Evolutionary conservation across 1,140 invertebrate genomes (phyloP).

Genomic region (Ostrea denselamellosa): DNA sequence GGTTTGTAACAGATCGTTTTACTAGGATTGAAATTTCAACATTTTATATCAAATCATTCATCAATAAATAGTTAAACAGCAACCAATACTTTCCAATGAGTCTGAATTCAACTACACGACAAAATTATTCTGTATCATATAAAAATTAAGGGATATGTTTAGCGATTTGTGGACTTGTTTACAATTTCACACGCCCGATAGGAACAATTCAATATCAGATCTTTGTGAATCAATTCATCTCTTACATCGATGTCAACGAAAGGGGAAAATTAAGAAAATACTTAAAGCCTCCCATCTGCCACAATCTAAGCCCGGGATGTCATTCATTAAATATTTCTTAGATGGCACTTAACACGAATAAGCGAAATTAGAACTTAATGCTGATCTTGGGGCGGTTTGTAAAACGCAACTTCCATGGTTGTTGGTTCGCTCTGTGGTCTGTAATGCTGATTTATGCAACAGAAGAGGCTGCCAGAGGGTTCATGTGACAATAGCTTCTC

Average conservation of each 20-base stretch:
- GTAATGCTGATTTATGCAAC: slow-evolving; percentile 35
- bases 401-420: slow-evolving; percentile 7
- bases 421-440: not conserved
- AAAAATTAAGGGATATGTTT: slow-evolving; percentile 15
- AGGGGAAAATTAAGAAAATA: slow-evolving; percentile 36
- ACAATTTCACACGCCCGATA: slow-evolving; percentile 19
- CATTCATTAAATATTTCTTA: slow-evolving; percentile 32
- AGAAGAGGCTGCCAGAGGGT: not conserved
- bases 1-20: too few species aligned
- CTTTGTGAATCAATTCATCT: slow-evolving; percentile 19
- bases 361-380: slow-evolving; percentile 33
- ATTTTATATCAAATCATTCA: too few species aligned
- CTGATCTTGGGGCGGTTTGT: not conserved
- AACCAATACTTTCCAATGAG: not conserved
- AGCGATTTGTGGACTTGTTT: slow-evolving; percentile 31
- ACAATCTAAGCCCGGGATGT: slow-evolving; percentile 2
- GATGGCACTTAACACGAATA: slow-evolving; percentile 32
- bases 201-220: not conserved
- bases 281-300: slow-evolving; percentile 34
- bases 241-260: slow-evolving; percentile 15
- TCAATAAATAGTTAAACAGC: too few species aligned
- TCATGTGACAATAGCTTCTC: slow-evolving; percentile 14
- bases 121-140: slow-evolving; percentile 3
- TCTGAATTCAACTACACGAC: not conserved
- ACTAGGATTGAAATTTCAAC: too few species aligned